Evolutionary conservation across 2,888 invertebrate genomes (phyloP), one percentile per base, ranked within the genome.

Genomic region (Mesoligia furuncula): DNA sequence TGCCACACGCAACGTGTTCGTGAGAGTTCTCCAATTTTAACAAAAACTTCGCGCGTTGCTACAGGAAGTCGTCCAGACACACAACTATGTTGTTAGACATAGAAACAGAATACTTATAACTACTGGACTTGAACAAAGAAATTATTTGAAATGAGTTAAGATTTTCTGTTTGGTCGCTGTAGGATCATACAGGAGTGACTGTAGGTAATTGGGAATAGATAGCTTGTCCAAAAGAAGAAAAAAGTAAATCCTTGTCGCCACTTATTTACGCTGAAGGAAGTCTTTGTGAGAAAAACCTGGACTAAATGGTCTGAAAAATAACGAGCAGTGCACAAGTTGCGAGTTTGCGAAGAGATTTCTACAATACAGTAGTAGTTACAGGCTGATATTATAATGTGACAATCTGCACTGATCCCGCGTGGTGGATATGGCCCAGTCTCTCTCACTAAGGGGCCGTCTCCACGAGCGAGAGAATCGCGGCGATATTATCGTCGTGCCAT

Each of bases 1-100:
- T 8, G 24, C 39, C n/a, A 39, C 85, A 87, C 81, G 83, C 87
- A 75, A 83, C n/a, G 54, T 27, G 31, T 68, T 75, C 78, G 75
- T 75, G 71, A 80, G 69, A 77, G 36, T 67, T 78, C 64, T 76
- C 36, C 48, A 74, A 76, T 85, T 81, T 72, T 66, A 65, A 72
- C 78, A 78, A 75, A 78, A 80, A 80, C 75, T 69, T 42, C 6
- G 42, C 66, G 45, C 57, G 4, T 61, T 2, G 2, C 61, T 36
- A 1, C 64, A 75, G 80, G 75, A 71, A 80, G 42, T 36, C 48
- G 45, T 13, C 24, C 70, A 80, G 77, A 76, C 65, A 62, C 2
- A 66, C 54, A 65, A 59, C 42, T 73, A 59, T 48, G 54, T 36
- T 57, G 61, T 36, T 20, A 71, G 54, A 45, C 31, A 54, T 9